Conservation (phyloP, 1,140 invertebrate species). For the Drosophila nasuta region DNA sequence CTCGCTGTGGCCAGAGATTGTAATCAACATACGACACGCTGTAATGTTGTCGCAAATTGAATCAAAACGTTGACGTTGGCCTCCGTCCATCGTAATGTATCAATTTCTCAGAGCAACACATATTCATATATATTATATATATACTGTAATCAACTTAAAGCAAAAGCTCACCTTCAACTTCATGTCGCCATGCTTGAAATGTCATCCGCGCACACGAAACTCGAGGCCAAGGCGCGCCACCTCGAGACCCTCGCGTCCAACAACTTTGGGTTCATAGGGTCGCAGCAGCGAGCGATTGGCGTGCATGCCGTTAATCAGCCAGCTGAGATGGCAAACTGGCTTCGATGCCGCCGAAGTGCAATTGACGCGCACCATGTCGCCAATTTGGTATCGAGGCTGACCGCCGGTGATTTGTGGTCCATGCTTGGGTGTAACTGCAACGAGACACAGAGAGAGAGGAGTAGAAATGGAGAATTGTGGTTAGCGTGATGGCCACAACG, state of each 20-base stretch:
- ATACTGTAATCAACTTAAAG: constrained; percentile 66
- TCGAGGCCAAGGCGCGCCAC: constrained; percentile 90
- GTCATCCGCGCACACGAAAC: constrained; percentile 91
- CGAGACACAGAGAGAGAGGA: background rate
- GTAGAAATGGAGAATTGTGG: constrained; percentile 15
- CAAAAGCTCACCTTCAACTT: constrained; percentile 89
- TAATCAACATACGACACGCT: constrained; percentile 80
- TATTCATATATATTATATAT: too few species aligned
- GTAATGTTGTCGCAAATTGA: constrained; percentile 80
- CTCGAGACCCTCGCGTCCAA: constrained; percentile 87
- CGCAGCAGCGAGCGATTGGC: constrained; percentile 86
- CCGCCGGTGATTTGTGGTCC: constrained; percentile 93
- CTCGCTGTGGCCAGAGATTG: constrained; percentile 56
- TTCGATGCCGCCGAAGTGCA: constrained; percentile 93
- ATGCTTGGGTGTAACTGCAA: constrained; percentile 91
- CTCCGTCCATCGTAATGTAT: constrained; percentile 55
- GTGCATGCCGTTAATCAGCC: constrained; percentile 95
- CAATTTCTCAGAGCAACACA: constrained; percentile 53
- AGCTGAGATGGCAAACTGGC: constrained; percentile 92
- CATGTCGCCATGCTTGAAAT: constrained; percentile 93
- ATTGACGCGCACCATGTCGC: constrained; percentile 92
- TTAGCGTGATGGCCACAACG: constrained; percentile 19
- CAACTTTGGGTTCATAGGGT: constrained; percentile 74
- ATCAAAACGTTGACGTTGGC: constrained; percentile 58
- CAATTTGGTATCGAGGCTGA: constrained; percentile 91